Conservation (phyloP, 2,888 invertebrate species). For the Eucera pruinosa region DNA sequence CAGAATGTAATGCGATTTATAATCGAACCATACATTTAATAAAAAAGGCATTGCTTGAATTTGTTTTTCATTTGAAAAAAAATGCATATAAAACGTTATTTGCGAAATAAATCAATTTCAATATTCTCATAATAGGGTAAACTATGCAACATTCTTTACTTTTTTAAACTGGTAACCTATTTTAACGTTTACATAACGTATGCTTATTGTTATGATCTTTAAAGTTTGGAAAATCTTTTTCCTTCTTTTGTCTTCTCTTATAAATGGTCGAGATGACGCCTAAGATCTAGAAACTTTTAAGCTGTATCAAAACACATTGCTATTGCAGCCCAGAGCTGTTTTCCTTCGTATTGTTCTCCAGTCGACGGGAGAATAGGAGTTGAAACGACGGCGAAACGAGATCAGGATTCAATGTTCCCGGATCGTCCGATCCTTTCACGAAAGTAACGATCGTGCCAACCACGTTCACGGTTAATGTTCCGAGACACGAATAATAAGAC, state of each 20-base stretch:
- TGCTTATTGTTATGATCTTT: too few relatives aligned
- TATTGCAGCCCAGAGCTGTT: conserved; percentile 31
- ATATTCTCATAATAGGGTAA: too few relatives aligned
- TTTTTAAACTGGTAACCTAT: too few relatives aligned
- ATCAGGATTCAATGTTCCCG: conserved; percentile 86
- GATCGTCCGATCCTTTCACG: conserved; percentile 86
- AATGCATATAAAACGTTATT: too few relatives aligned
- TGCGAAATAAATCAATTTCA: too few relatives aligned
- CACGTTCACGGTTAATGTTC: conserved; percentile 86
- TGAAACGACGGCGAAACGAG: conserved; percentile 81
- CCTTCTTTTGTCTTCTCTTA: not conserved
- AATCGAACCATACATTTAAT: too few relatives aligned
- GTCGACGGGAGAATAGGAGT: conserved; percentile 48
- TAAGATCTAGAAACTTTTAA: conserved; percentile 23
- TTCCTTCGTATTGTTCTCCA: conserved; percentile 42
- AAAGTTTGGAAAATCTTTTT: conserved; percentile 8
- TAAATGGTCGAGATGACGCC: conserved; percentile 30
- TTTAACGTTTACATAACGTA: too few relatives aligned
- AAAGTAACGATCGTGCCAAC: conserved; percentile 88
- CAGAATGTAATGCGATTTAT: too few relatives aligned
- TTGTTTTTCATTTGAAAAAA: too few relatives aligned
- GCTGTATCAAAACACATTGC: conserved; percentile 51
- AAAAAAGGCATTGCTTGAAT: too few relatives aligned
- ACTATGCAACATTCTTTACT: too few relatives aligned
- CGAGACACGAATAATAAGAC: conserved; percentile 74